Conservation (phyloP, 2,797 vertebrate genomes). For the Sebastes oblongus region DNA sequence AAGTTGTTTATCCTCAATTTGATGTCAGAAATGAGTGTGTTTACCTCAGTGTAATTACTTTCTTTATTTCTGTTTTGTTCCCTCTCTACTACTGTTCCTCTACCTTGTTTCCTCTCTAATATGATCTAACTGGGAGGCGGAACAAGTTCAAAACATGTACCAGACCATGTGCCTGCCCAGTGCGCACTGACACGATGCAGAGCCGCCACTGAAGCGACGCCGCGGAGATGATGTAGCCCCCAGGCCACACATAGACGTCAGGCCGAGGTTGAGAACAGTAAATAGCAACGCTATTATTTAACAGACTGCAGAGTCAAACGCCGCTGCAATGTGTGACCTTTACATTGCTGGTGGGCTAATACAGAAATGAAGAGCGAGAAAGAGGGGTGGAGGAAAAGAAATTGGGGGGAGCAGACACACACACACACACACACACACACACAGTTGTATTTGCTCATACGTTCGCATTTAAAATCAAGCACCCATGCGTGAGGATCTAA, state of each 20-base stretch:
- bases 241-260: slow-evolving; percentile 44
- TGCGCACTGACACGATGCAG: slow-evolving; percentile 41
- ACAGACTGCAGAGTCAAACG: slow-evolving; percentile 69
- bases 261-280: slow-evolving; percentile 54
- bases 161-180: slow-evolving; percentile 32
- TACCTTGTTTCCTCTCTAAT: slow-evolving; percentile 12
- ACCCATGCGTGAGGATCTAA: slow-evolving; percentile 50
- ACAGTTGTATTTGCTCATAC: slow-evolving; percentile 23
- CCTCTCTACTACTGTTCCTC: neutral
- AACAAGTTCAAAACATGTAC: slow-evolving; percentile 47
- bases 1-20: neutral
- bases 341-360: slow-evolving; percentile 69
- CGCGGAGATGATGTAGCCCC: slow-evolving; percentile 55
- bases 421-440: neutral
- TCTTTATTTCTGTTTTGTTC: neutral
- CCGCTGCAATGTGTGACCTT: slow-evolving; percentile 68
- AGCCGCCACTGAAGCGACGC: slow-evolving; percentile 26
- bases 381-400: slow-evolving; percentile 27
- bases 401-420: slow-evolving; percentile 23
- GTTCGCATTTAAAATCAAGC: slow-evolving; percentile 53
- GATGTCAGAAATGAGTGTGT: neutral
- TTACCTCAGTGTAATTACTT: neutral
- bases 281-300: slow-evolving; percentile 70
- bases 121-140: neutral
- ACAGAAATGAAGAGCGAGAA: slow-evolving; percentile 50